Evolutionary conservation across 2,888 invertebrate genomes (phyloP).

Genomic region (Campoletis raptor): DNA sequence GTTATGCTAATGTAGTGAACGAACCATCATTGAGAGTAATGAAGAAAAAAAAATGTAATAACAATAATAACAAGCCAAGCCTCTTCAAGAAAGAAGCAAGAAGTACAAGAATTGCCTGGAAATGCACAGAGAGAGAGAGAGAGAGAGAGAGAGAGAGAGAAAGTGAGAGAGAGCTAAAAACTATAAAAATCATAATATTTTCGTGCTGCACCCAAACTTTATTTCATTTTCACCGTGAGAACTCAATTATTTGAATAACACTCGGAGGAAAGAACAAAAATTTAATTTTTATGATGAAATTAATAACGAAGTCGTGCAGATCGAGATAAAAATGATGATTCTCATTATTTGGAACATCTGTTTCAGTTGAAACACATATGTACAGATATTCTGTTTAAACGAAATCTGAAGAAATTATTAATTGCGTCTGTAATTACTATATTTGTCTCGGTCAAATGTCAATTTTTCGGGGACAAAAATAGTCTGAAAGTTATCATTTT

Average conservation of each 20-base stretch:
- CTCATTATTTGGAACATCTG: neutral
- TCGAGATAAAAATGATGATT: neutral
- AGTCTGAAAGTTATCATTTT: neutral
- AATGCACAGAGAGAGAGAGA: no score
- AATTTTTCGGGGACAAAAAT: neutral
- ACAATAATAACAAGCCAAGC: neutral
- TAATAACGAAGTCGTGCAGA: neutral
- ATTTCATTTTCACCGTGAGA: neutral
- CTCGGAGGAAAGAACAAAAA: neutral
- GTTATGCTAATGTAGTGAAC: slow-evolving; percentile 34
- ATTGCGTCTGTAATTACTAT: neutral
- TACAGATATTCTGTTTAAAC: no score
- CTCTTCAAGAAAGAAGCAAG: no score
- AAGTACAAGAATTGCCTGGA: neutral
- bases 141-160: neutral
- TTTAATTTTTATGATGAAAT: neutral
- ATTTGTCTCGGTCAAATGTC: neutral
- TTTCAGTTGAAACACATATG: neutral
- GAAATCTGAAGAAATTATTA: neutral
- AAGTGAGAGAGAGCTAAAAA: neutral
- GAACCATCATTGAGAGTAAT: slow-evolving; percentile 30
- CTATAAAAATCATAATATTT: neutral
- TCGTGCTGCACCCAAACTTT: neutral
- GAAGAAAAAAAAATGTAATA: slow-evolving; percentile 1
- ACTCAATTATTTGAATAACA: neutral